A percentile compares a stretch with the other conserved stretches of the same genome.
Conservation (phyloP, 2,113 vertebrate genomes). For the Mesembrinibis cayennensis region DNA sequence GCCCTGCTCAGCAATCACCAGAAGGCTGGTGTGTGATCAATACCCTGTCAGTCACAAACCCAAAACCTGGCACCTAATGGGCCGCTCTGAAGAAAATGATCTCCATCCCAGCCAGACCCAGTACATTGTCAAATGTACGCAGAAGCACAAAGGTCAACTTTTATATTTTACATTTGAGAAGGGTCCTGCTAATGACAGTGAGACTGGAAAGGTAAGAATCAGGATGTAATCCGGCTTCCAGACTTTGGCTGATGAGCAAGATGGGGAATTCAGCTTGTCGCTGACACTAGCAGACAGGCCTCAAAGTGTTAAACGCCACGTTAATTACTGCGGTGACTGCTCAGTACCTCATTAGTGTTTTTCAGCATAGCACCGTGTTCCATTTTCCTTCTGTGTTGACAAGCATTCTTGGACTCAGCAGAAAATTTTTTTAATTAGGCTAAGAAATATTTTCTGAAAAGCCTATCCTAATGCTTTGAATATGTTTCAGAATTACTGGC, state of each 20-base stretch:
- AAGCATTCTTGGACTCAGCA: neutral
- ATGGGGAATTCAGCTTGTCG: neutral
- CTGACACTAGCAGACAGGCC: neutral
- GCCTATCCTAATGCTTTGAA: neutral
- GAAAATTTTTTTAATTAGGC: constrained; percentile 37
- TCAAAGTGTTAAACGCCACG: neutral
- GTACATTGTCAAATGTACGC: neutral
- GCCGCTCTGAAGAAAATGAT: neutral
- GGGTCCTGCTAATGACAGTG: neutral
- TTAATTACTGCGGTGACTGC: neutral
- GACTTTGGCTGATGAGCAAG: neutral
- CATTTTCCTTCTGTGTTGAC: neutral
- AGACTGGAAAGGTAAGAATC: neutral
- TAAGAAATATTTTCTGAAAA: neutral
- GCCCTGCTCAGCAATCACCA: neutral
- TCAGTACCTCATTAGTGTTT: neutral
- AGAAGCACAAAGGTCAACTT: neutral
- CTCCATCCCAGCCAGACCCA: neutral
- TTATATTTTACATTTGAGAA: neutral
- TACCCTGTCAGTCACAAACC: neutral
- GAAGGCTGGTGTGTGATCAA: no score
- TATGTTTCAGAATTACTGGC: neutral
- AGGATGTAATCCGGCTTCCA: neutral
- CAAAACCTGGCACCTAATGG: neutral
- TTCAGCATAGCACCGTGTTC: neutral